Evolutionary conservation across 2,888 invertebrate genomes (phyloP), one percentile per base, ranked within the genome.

Genomic region (Thecocarcelia acutangulata): DNA sequence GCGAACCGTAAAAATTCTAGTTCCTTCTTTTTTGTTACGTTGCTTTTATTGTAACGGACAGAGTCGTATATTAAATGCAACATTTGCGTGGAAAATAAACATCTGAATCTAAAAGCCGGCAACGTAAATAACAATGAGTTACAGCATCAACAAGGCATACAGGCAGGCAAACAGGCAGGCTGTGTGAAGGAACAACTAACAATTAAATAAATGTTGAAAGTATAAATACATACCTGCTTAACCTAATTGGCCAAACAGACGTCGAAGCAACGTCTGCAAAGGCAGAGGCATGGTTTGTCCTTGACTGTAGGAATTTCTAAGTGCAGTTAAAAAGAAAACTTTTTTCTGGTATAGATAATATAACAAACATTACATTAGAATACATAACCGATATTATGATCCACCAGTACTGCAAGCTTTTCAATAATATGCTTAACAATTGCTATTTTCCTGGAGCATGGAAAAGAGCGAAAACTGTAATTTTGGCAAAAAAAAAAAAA

Each of bases 171-270:
- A 6, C 28, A 44, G 11, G 24, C 44, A 52, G 44, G 9, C 40
- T 63, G 44, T n/a, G 9, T 21, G n/a, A 46, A 50, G 24, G 40
- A 59, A 73, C 12, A 15, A 12, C 19, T 17, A 48, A 66, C 56
- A 66, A 48, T 74, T 58, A 66, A 64, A 74, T 64, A 58, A 48
- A 66, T n/a, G 17, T 46, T 44, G 44, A 63, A 61, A 19, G 52
- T n/a, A 15, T 50, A 19, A 28, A 46, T 12, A 56, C 5, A n/a
- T 52, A 9, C 4, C 19, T 17, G 37, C 19, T 46, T 8, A 46
- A 15, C 9, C 12, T 15, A 46, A 3, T 46, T n/a, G 3, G 8
- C 15, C 46, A 5, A 17, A 9, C 8, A 46, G 17, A 1, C n/a
- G 3, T 3, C 11, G 44, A 44, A 44, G 3, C 28, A 28, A 28